phyloP scores from a whole-genome alignment of 2,888 invertebrate genomes.

The Drosophila ochracea region DNA sequence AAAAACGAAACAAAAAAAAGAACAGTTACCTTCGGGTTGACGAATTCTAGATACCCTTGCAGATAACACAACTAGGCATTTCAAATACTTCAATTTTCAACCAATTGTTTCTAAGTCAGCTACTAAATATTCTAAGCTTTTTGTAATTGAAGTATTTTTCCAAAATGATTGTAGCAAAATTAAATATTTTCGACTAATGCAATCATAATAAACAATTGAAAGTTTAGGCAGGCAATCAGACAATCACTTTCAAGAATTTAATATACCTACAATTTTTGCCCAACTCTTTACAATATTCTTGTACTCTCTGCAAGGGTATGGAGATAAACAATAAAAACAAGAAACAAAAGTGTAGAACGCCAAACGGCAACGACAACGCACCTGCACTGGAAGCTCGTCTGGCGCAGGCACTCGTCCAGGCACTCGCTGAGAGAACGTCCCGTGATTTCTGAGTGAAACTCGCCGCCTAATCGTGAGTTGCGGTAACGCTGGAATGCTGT shows the following conservation, averaged over 20 bases:
- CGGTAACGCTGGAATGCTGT: slow-evolving; percentile 94
- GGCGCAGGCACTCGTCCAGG: slow-evolving; percentile 94
- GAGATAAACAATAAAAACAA: slow-evolving; percentile 23
- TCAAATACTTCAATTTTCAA: background rate
- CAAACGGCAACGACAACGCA: slow-evolving; percentile 56
- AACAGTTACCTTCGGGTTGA: background rate
- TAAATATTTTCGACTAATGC: background rate
- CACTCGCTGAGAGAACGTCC: slow-evolving; percentile 95
- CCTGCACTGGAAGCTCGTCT: slow-evolving; percentile 94
- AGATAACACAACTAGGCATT: background rate
- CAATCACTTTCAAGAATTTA: background rate
- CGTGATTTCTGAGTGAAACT: slow-evolving; percentile 95
- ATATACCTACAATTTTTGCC: background rate
- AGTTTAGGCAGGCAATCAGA: background rate
- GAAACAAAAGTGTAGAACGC: slow-evolving; percentile 28
- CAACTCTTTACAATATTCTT: background rate
- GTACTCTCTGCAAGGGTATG: slow-evolving; percentile 16
- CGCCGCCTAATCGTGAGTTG: slow-evolving; percentile 93
- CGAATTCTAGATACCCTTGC: slow-evolving; percentile 12
- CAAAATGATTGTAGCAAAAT: background rate
- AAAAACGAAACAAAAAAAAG: slow-evolving; percentile 14
- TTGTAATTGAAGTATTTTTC: background rate
- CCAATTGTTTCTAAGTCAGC: background rate
- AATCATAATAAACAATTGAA: background rate
- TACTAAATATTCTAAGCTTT: no score